A percentile compares a stretch with the other conserved stretches of the same genome.
Evolutionary conservation across 2,113 vertebrate genomes (phyloP).

Genomic region (Sinocyclocheilus grahami): DNA sequence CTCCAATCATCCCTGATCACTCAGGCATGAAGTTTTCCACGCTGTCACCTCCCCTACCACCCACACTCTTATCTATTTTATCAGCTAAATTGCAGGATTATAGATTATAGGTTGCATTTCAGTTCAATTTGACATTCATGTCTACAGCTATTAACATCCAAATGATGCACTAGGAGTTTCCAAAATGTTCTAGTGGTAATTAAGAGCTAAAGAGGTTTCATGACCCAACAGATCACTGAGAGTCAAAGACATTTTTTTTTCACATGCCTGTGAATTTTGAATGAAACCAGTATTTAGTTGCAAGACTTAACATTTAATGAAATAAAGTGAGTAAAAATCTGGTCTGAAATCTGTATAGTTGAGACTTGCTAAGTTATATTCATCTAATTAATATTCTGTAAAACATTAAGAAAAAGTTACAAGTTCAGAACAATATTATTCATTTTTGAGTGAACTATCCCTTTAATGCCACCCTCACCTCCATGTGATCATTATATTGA

Average conservation of each 20-base stretch:
- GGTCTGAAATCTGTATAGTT: neutral
- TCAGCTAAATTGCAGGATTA: neutral
- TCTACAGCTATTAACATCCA: neutral
- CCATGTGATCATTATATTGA: neutral
- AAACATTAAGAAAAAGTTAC: too few species aligned
- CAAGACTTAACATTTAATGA: too few species aligned
- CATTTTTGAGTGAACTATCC: neutral
- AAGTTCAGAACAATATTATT: neutral
- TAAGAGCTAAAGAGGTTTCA: neutral
- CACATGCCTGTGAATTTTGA: neutral
- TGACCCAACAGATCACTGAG: neutral
- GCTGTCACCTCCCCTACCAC: neutral
- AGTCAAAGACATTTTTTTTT: neutral
- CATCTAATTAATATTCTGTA: neutral
- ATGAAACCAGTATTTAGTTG: neutral
- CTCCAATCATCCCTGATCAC: constrained; percentile 31
- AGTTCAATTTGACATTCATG: neutral
- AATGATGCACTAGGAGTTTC: neutral
- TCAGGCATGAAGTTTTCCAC: constrained; percentile 32
- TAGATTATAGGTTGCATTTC: constrained; percentile 31
- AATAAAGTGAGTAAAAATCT: neutral
- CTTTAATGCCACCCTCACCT: neutral
- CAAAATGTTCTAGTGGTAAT: neutral
- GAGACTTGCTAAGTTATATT: neutral
- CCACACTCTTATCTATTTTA: constrained; percentile 2